Conservation (phyloP, 2,797 vertebrate genomes). For the Rhinatrema bivittatum region DNA sequence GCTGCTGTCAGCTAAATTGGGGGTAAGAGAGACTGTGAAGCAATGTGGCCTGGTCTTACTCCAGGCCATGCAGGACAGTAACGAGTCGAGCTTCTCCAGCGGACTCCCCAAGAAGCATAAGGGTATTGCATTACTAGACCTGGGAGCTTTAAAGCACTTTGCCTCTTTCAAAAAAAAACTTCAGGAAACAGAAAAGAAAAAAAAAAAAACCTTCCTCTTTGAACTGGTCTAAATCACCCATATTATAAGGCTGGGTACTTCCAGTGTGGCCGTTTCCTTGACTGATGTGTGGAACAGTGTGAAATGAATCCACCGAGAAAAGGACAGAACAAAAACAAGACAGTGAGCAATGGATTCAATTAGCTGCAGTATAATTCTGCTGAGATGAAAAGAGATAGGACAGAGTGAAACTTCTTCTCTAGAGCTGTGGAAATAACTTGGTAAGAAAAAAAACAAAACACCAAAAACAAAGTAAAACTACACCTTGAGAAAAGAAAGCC, state of each 20-base stretch:
- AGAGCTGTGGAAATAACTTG: slow-evolving; percentile 25
- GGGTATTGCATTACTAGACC: slow-evolving; percentile 28
- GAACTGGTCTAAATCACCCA: slow-evolving; percentile 49
- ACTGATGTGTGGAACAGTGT: slow-evolving; percentile 45
- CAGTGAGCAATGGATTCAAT: slow-evolving; percentile 65
- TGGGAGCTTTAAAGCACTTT: slow-evolving; percentile 14
- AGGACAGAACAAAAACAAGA: slow-evolving; percentile 49
- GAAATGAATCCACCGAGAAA: slow-evolving; percentile 59
- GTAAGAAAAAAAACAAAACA: too few relatives aligned
- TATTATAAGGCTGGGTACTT: slow-evolving; percentile 51
- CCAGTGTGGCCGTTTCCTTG: slow-evolving; percentile 49
- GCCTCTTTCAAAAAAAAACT: slow-evolving; percentile 5
- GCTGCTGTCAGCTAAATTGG: too few relatives aligned
- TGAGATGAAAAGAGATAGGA: slow-evolving; percentile 49
- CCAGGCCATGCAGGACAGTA: too few relatives aligned
- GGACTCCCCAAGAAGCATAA: too few relatives aligned
- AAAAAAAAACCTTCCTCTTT: too few relatives aligned
- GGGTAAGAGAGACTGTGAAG: too few relatives aligned
- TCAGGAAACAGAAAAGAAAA: slow-evolving; percentile 34
- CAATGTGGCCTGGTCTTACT: too few relatives aligned
- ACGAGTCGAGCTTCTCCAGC: too few relatives aligned
- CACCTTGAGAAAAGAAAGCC: too few relatives aligned
- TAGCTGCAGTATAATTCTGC: slow-evolving; percentile 57
- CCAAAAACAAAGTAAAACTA: too few relatives aligned
- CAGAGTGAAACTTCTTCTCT: slow-evolving; percentile 26